Base-by-base conservation (phyloP, 2,113 vertebrate genomes). In the Psittacus erithacus region DNA sequence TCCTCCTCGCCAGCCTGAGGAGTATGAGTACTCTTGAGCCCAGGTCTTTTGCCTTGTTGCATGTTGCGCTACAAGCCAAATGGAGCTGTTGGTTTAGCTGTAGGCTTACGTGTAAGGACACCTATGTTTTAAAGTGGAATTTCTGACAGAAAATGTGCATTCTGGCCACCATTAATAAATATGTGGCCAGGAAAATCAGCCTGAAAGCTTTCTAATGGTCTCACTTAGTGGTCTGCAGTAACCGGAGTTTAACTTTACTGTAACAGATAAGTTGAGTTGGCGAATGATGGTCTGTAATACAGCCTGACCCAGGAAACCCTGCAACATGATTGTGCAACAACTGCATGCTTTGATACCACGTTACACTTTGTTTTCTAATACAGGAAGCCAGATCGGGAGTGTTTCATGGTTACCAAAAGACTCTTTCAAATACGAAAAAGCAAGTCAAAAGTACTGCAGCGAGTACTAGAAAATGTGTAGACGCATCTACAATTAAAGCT, bases 51-150 rank as follows among this genome's bases (percentile, higher is more conserved):
- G 98, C 98, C 93, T 97, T 97, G 95, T 96, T 98, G 98, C 98
- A 98, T 98, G 98, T 97, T 95, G 97, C 92, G 88, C 97, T 98
- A 81, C 27, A 70, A 97, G 97, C 96, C 97, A 83, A 95, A 70
- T 65, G 2, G 65, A 97, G 94, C 96, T 77, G 65, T 53, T 10
- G 13, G 89, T 82, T 82, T 89, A 88, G 64, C 91, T 92, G 28
- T 59, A 95, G 97, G 59, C 71, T 78, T 95, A 91, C 2, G 5
- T 86, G 63, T 94, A 62, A 90, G 85, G 69, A 76, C 50, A 76
- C 52, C 85, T 83, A 78, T 69, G 60, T 95, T 87, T 59, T 65
- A 81, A 88, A 92, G 41, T 6, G 43, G 84, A 95, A 91, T 75
- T 90, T 88, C 79, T 93, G 27, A 24, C 53, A 80, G 63, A 44